phyloP scores from a whole-genome alignment of 1,140 invertebrate species.

The Penaeus indicus region DNA sequence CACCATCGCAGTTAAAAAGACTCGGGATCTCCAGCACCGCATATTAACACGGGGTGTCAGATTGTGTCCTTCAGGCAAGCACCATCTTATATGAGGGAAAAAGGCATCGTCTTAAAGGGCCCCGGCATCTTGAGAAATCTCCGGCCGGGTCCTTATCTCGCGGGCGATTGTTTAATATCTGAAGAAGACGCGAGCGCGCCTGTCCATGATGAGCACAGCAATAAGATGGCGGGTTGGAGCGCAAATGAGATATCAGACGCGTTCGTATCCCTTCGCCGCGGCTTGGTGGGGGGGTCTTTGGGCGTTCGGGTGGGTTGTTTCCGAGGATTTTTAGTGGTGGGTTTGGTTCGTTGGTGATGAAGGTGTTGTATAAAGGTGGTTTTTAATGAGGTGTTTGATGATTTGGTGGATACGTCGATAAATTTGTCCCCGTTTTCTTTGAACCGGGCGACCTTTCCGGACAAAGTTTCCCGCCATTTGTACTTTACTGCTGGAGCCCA shows the following conservation, averaged over 20 bases:
- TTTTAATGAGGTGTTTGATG: not conserved
- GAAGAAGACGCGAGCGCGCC: conserved; percentile 55
- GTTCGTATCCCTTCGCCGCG: conserved; percentile 34
- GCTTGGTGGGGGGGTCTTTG: not conserved
- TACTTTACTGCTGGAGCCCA: conserved; percentile 62
- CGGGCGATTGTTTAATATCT: conserved; percentile 63
- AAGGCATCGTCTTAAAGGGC: conserved; percentile 6
- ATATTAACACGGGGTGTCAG: conserved; percentile 4
- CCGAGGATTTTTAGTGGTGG: no score
- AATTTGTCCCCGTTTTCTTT: not conserved
- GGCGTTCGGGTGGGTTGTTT: no score
- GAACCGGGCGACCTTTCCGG: conserved; percentile 39
- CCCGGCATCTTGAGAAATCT: conserved; percentile 60
- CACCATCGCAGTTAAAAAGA: no score
- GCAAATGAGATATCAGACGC: conserved; percentile 62
- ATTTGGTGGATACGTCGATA: not conserved
- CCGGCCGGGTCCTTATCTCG: conserved; percentile 54
- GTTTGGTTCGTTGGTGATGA: no score
- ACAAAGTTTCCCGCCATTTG: conserved; percentile 63
- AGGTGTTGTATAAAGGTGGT: no score
- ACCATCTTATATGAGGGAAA: no score
- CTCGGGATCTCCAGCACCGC: not conserved
- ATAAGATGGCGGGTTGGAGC: conserved; percentile 62
- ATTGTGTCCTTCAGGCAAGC: no score
- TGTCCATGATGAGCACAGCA: conserved; percentile 59